Conservation (phyloP, 1,140 invertebrate genomes). For the Orius insidiosus region DNA sequence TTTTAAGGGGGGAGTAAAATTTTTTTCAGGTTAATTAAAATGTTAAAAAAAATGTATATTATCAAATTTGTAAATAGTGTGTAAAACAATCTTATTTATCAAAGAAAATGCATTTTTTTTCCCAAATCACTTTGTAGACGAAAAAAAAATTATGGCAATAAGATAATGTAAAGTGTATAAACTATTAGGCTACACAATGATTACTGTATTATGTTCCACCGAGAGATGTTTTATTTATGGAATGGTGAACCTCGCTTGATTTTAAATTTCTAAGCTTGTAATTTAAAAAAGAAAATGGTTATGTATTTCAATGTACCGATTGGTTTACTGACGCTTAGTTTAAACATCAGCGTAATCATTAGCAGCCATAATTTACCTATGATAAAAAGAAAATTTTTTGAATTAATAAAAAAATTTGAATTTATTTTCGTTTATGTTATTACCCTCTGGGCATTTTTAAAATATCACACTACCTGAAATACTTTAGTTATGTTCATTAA, state of each 20-base stretch:
- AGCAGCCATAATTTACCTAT: constrained; percentile 15
- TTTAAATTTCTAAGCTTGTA: constrained; percentile 8
- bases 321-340: constrained; percentile 10
- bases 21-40: neutral
- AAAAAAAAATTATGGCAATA: constrained; percentile 9
- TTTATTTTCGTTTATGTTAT: too few species aligned
- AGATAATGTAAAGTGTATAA: constrained; percentile 13
- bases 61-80: constrained; percentile 12
- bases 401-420: too few species aligned
- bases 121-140: constrained; percentile 10
- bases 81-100: constrained; percentile 9
- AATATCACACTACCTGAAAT: too few species aligned
- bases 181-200: constrained; percentile 2
- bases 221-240: constrained; percentile 6
- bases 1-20: neutral
- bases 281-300: constrained; percentile 4
- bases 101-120: neutral
- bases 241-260: constrained; percentile 14
- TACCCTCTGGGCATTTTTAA: too few species aligned
- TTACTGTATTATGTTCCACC: neutral
- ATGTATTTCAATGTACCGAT: constrained; percentile 7
- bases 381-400: constrained; percentile 9
- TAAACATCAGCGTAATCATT: constrained; percentile 14
- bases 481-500: too few species aligned
- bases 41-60: neutral